These are phyloP conservation scores for Microdon myrmicae DNA, from an alignment of 2,888 invertebrate species.

Conservation along the genomic window DNA sequence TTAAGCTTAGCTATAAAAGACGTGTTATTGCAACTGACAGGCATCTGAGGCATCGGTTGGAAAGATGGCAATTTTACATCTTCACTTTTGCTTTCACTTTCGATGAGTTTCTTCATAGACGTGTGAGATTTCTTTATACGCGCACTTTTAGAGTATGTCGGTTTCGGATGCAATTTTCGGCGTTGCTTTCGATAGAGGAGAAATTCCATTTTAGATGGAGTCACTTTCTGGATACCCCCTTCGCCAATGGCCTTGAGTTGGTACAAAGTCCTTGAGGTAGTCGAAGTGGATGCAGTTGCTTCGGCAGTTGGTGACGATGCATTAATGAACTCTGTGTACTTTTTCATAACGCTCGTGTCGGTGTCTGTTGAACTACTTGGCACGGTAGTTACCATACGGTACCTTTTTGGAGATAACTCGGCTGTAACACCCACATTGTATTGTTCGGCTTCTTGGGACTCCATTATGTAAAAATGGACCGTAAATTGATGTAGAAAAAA, in stretches of 20 bases:
- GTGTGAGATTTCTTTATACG: constrained; percentile 30
- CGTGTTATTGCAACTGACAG: constrained; percentile 11
- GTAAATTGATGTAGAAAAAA: too few relatives aligned
- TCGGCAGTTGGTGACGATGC: constrained; percentile 45
- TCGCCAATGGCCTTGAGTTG: constrained; percentile 56
- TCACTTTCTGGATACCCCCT: constrained; percentile 29
- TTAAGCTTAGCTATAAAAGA: constrained; percentile 39
- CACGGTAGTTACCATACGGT: constrained; percentile 52
- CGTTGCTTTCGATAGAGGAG: constrained; percentile 56
- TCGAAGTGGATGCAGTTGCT: constrained; percentile 30
- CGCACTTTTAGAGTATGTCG: constrained; percentile 68
- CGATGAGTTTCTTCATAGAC: constrained; percentile 29
- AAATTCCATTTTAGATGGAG: constrained; percentile 62
- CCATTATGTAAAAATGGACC: too few relatives aligned
- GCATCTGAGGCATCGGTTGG: background rate
- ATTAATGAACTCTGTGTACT: constrained; percentile 44
- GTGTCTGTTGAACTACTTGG: constrained; percentile 60
- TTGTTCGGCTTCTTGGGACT: background rate
- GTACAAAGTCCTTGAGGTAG: constrained; percentile 57
- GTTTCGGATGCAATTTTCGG: constrained; percentile 66
- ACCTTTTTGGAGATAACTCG: constrained; percentile 60
- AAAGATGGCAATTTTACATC: too few relatives aligned
- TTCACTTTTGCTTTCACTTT: constrained; percentile 38
- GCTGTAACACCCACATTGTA: constrained; percentile 62
- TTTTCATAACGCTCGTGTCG: constrained; percentile 53